Conservation (phyloP, 1,140 invertebrate genomes). For the Micrasema minimum region DNA sequence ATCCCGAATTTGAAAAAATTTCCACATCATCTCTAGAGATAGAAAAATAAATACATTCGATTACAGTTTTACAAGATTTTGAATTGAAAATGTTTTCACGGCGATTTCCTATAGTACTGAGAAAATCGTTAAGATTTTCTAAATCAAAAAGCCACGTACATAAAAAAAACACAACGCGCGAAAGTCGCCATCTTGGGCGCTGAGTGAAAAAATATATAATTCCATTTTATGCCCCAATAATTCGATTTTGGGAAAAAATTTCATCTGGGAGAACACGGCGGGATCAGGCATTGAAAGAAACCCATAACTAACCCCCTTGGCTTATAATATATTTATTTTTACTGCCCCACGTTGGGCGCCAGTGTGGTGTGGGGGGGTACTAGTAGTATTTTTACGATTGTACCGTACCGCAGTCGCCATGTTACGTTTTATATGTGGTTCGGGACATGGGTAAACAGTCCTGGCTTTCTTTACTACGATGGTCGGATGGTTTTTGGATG, state of each 20-base stretch:
- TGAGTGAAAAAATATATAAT: constrained; percentile 37
- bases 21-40: no score
- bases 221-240: constrained; percentile 29
- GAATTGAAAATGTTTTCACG: no score
- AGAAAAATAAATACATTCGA: no score
- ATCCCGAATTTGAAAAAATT: no score
- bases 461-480: no score
- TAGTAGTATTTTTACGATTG: constrained; percentile 16
- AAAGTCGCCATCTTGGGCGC: neutral
- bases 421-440: constrained; percentile 20
- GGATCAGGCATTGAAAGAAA: neutral
- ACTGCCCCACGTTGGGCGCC: constrained; percentile 25
- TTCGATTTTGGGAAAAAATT: constrained; percentile 18
- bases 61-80: no score
- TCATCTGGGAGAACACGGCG: constrained; percentile 6
- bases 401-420: constrained; percentile 8
- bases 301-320: constrained; percentile 18
- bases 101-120: no score
- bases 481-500: no score
- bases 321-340: constrained; percentile 39
- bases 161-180: no score
- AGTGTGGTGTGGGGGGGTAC: neutral
- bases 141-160: no score
- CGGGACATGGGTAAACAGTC: neutral
- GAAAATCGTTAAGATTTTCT: no score